These are phyloP conservation scores for Sebastes goodei DNA, from an alignment of 2,797 vertebrate genomes.

Conservation along the genomic window DNA sequence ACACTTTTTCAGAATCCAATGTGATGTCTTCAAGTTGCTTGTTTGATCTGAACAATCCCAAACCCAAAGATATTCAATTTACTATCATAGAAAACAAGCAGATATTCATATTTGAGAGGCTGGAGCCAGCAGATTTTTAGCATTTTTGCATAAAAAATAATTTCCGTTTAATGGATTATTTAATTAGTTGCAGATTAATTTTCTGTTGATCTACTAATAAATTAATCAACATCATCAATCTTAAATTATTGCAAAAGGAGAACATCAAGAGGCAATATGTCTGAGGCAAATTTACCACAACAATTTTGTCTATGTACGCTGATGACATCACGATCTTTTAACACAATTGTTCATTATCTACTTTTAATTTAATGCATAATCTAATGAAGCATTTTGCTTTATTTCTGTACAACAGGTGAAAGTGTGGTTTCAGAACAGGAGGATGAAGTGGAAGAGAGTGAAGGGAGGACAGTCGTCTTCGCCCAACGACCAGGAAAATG, in stretches of 20 bases:
- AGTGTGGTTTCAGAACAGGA: conserved; percentile 98
- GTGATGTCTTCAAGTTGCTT: too few species aligned
- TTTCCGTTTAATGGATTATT: too few species aligned
- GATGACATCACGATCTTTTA: not conserved
- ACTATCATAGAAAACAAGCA: not conserved
- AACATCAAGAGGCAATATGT: not conserved
- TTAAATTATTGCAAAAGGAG: not conserved
- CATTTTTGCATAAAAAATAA: not conserved
- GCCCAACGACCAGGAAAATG: conserved; percentile 88
- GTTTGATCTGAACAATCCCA: not conserved
- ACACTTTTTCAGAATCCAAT: too few species aligned
- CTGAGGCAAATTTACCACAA: not conserved
- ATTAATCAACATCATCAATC: not conserved
- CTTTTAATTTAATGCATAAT: not conserved
- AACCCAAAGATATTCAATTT: not conserved
- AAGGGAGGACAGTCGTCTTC: conserved; percentile 93
- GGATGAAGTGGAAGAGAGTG: conserved; percentile 99
- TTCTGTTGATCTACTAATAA: not conserved
- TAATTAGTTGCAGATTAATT: too few species aligned
- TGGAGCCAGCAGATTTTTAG: too few species aligned
- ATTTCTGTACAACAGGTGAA: conserved; percentile 86
- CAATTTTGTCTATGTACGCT: not conserved
- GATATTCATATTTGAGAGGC: not conserved
- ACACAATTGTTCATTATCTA: too few species aligned
- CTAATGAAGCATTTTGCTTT: conserved; percentile 20